A percentile compares a stretch with the other conserved stretches of the same genome.
Conservation (phyloP, 1,140 invertebrate genomes). For the Maconellicoccus hirsutus region DNA sequence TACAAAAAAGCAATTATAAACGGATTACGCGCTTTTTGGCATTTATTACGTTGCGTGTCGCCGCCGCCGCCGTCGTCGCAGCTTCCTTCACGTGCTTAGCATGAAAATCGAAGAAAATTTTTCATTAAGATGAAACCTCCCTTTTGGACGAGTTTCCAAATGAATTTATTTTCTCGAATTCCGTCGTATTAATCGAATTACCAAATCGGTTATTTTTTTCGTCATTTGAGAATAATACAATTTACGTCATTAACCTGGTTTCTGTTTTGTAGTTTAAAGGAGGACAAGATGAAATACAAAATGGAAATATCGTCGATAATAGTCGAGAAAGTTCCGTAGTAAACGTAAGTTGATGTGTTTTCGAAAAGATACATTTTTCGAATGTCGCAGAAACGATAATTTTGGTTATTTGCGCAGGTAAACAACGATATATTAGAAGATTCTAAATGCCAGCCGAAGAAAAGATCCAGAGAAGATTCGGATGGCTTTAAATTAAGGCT, state of each 20-base stretch:
- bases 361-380: no score
- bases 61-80: no score
- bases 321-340: constrained; percentile 12
- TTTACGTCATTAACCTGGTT: not conserved
- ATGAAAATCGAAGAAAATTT: not conserved
- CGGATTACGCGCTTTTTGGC: not conserved
- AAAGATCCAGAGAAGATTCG: constrained; percentile 44
- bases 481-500: constrained; percentile 61
- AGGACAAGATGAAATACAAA: constrained; percentile 15
- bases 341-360: not conserved
- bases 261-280: constrained; percentile 1
- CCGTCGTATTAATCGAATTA: no score
- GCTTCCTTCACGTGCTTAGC: not conserved
- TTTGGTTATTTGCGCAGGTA: not conserved
- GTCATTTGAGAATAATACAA: not conserved
- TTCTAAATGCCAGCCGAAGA: constrained; percentile 21
- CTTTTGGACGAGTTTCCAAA: not conserved
- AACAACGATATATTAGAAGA: not conserved
- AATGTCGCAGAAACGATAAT: no score
- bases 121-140: not conserved
- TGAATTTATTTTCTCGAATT: not conserved
- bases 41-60: not conserved
- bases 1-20: not conserved
- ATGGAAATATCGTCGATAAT: constrained; percentile 15
- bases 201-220: no score